Evolutionary conservation across 2,113 vertebrate species (phyloP), one percentile per base, ranked within the genome.

Genomic region (Halichoeres trimaculatus): DNA sequence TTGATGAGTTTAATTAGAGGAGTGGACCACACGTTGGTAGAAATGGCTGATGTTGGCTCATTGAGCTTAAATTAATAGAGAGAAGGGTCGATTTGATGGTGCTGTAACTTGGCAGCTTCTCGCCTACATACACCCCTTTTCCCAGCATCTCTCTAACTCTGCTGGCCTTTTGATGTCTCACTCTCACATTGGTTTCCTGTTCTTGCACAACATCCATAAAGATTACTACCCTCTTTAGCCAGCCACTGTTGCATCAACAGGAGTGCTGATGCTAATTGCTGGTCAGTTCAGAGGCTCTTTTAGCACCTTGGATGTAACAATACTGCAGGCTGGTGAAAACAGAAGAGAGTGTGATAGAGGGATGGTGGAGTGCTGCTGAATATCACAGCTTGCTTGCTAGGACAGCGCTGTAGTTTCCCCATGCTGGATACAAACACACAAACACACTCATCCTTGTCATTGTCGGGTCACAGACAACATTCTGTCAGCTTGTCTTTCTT

Each of bases 51-150:
- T 47, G 11, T 54, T 36, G 8, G 12, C 51, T 67, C 55, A 63
- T 26, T 62, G 45, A 45, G 57, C 52, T 80, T 36, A 38, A 54
- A 59, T 57, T 48, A 62, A 57, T 74, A 43, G 38, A 58, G 34
- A 11, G 19, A 36, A 16, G 22, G 24, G 70, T 66, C 55, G 54
- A 23, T 64, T 55, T 43, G 10, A 55, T 35, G 71, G 26, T 16
- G 40, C 13, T 53, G 8, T 8, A 41, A 55, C 12, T n/a, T 57
- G 41, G 51, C 51, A 20, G 23, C 36, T 7, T 7, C 23, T 53
- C 4, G 9, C 23, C 56, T 61, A 14, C 19, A 19, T 59, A 4
- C 22, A 43, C 14, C 4, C 16, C 19, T 51, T 30, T 67, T 40
- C 43, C 14, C 41, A 61, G 17, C 43, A 17, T 55, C 38, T 52